Evolutionary conservation across 2,888 invertebrate species (phyloP), one percentile per base, ranked within the genome.

Genomic region (Apamea epomidion): DNA sequence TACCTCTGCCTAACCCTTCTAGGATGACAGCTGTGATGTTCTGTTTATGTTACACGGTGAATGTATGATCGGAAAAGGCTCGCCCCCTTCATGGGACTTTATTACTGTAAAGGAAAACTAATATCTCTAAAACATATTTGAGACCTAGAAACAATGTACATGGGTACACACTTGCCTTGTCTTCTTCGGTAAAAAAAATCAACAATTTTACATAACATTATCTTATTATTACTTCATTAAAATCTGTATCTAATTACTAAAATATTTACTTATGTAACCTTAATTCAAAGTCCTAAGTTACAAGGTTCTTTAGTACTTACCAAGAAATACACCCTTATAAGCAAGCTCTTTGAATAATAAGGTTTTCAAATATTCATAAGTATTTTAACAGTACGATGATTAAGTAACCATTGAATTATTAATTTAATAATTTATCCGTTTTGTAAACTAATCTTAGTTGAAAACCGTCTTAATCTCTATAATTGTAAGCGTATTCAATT

Each of bases 361-460:
- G 62, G 29, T 72, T 6, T 14, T 89, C 48, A 81, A 88, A 84
- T 89, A 88, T 88, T 88, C 78, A 86, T 80, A 73, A 85, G 68
- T 81, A 84, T 80, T 73, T 74, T 12, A 78, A 76, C 73, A 58
- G 64, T 84, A 82, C 88, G 78, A 81, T 78, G 82, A 88, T 86
- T 82, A 89, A 70, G 48, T 81, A 82, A 85, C 81, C 80, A 81
- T 74, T 83, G 81, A 89, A 88, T 86, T 80, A 82, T 82, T 88
- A 73, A 88, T 88, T 70, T 76, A 73, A 70, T 80, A 74, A 89
- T 83, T 80, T 71, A 78, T 81, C 69, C 72, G 62, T 60, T 73
- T 42, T 68, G n/a, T 87, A 51, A 72, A 32, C 3, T 51, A 64
- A 74, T 72, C 25, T 54, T 32, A 60, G 16, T 12, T 29, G 5